These are phyloP conservation scores for Pogonomyrmex californicus DNA, from an alignment of 1,140 invertebrate genomes.

Conservation along the genomic window DNA sequence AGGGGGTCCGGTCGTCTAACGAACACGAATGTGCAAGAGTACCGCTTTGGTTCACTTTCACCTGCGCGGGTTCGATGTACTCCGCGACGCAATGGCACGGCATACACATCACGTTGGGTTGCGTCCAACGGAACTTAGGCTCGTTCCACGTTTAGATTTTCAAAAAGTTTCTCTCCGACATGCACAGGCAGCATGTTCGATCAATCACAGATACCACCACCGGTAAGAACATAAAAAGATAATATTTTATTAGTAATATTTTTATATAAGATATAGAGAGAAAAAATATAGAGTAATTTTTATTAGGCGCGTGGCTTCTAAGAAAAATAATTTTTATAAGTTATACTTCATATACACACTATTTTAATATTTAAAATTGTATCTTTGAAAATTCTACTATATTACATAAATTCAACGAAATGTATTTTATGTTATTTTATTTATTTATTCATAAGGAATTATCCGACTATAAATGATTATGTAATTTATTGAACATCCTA, in stretches of 20 bases:
- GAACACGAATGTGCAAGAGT: slow-evolving; percentile 67
- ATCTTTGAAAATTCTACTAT: not conserved
- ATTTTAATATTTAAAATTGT: not conserved
- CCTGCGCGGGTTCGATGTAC: slow-evolving; percentile 79
- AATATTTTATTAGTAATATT: not conserved
- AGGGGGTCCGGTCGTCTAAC: slow-evolving; percentile 44
- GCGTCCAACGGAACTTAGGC: slow-evolving; percentile 44
- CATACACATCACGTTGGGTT: slow-evolving; percentile 60
- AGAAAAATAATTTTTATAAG: slow-evolving; percentile 21
- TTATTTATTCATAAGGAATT: not conserved
- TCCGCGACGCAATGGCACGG: slow-evolving; percentile 67
- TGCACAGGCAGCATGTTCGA: not conserved
- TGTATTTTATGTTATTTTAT: not conserved
- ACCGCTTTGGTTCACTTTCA: slow-evolving; percentile 78
- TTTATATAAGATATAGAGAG: too few species aligned
- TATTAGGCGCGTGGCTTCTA: not conserved
- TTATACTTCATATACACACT: not conserved
- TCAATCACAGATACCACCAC: not conserved
- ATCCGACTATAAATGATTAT: not conserved
- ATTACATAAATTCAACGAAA: not conserved
- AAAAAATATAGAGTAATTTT: not conserved
- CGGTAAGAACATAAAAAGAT: not conserved
- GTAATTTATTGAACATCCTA: not conserved
- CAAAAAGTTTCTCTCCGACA: not conserved
- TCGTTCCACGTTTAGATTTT: not conserved